Evolutionary conservation across 2,797 vertebrate species (phyloP).

Genomic region (Thaleichthys pacificus): DNA sequence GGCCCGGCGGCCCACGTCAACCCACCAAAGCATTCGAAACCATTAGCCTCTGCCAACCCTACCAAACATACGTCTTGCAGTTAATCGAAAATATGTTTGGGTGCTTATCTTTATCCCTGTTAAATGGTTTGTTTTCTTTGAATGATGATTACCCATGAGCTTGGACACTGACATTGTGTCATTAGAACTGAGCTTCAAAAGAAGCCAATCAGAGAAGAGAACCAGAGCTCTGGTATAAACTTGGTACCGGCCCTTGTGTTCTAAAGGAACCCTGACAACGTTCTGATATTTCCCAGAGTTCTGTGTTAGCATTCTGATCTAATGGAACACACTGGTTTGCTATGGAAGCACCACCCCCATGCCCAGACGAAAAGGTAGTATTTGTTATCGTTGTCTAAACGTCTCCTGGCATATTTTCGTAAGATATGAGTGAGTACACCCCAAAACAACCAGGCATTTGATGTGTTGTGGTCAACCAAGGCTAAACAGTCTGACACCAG

Average conservation of each 20-base stretch:
- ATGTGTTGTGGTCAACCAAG: conserved; percentile 49
- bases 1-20: neutral
- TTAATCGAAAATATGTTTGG: conserved; percentile 50
- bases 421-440: conserved; percentile 51
- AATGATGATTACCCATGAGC: conserved; percentile 50
- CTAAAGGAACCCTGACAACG: conserved; percentile 55
- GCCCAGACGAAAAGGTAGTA: conserved; percentile 44
- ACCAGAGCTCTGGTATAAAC: conserved; percentile 32
- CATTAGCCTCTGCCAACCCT: conserved; percentile 51
- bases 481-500: conserved; percentile 60
- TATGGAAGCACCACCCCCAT: conserved; percentile 32
- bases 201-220: conserved; percentile 18
- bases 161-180: neutral
- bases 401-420: conserved; percentile 58
- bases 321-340: conserved; percentile 56
- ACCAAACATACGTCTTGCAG: conserved; percentile 46
- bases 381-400: conserved; percentile 62
- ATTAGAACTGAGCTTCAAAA: neutral
- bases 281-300: conserved; percentile 68
- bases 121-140: conserved; percentile 47
- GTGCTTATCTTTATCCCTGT: conserved; percentile 52
- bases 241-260: conserved; percentile 21
- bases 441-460: conserved; percentile 22
- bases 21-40: conserved; percentile 31
- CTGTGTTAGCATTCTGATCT: conserved; percentile 65